phyloP scores from a whole-genome alignment of 1,140 invertebrate genomes.

The Polypedilum pembai region DNA sequence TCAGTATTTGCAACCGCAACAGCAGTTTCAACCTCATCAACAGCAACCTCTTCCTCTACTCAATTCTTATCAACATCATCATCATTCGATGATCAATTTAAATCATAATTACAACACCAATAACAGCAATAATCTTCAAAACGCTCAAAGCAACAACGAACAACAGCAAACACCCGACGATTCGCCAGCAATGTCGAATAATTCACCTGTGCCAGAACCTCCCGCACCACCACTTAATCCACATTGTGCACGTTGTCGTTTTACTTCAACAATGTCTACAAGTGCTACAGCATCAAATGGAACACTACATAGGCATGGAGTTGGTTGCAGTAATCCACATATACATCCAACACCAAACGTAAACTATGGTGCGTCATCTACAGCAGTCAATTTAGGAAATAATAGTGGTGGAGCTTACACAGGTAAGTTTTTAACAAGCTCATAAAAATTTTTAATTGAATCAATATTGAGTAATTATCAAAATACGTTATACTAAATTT shows the following conservation, averaged over 20 bases:
- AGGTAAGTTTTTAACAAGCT: too few species aligned
- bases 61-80: background rate
- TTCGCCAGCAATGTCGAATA: background rate
- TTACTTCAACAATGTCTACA: background rate
- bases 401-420: background rate
- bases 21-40: background rate
- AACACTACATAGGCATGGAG: background rate
- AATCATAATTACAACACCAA: background rate
- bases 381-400: background rate
- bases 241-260: conserved; percentile 13
- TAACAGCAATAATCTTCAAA: too few species aligned
- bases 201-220: background rate
- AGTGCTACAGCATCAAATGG: background rate
- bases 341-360: background rate
- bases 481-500: too few species aligned
- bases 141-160: too few species aligned
- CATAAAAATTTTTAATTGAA: too few species aligned
- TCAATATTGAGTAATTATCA: too few species aligned
- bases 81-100: conserved; percentile 24
- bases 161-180: too few species aligned
- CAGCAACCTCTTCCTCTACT: background rate
- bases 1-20: conserved; percentile 11
- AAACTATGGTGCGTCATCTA: background rate
- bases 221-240: conserved; percentile 12
- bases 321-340: background rate